Conservation (phyloP, 2,113 vertebrate genomes). For the Hucho hucho region DNA sequence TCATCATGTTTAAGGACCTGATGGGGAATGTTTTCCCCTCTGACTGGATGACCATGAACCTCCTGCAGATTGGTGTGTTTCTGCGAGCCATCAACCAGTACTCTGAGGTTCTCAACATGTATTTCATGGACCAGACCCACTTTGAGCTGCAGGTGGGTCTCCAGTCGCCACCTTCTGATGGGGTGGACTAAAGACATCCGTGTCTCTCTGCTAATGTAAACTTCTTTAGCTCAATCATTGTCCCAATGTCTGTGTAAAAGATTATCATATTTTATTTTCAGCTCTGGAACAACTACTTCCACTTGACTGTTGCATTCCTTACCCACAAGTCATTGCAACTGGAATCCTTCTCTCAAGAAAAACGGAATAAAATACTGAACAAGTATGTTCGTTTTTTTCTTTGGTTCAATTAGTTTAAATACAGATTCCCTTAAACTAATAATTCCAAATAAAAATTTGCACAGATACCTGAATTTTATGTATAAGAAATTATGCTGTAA, state of each 20-base stretch:
- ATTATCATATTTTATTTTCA: conserved; percentile 59
- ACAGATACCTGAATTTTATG: not conserved
- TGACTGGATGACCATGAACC: conserved; percentile 97
- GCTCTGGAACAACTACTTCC: conserved; percentile 98
- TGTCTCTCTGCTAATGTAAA: not conserved
- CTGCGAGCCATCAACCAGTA: conserved; percentile 90
- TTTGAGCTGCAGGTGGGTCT: conserved; percentile 87
- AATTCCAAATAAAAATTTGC: not conserved
- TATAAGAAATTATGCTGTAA: conserved; percentile 32
- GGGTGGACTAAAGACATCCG: not conserved
- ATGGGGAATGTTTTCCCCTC: conserved; percentile 89
- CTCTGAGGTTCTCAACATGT: conserved; percentile 84
- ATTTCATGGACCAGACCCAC: conserved; percentile 79
- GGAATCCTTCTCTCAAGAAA: conserved; percentile 92
- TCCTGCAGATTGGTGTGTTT: conserved; percentile 94
- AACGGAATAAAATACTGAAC: conserved; percentile 91
- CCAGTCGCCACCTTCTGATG: not conserved
- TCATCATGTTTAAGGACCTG: conserved; percentile 96
- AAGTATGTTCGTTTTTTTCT: conserved; percentile 77
- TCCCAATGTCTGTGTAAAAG: conserved; percentile 1
- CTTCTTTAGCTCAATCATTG: not conserved
- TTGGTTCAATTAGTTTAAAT: conserved; percentile 4
- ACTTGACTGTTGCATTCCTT: conserved; percentile 92
- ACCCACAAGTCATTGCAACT: conserved; percentile 92
- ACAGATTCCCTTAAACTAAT: too few relatives aligned